Percentiles rank a stretch among this genome's conserved stretches.
phyloP scores from a whole-genome alignment of 35 echinoderm and acorn worm species.

The Apostichopus parvimensis region DNA sequence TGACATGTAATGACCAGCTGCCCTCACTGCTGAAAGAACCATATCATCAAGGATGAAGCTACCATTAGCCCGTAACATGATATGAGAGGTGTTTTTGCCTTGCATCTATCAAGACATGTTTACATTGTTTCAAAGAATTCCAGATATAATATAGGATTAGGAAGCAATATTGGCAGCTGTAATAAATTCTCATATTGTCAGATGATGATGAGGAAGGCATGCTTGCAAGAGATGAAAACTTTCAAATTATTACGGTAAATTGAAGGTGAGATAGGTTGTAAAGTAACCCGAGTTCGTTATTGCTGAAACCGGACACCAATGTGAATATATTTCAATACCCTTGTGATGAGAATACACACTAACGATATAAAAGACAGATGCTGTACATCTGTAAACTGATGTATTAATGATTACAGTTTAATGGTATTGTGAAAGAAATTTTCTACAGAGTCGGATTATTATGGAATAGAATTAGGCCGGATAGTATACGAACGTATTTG shows the following conservation, averaged over 20 bases:
- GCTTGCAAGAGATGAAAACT: background rate
- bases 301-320: background rate
- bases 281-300: background rate
- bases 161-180: background rate
- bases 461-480: too few relatives aligned
- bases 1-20: constrained; percentile 28
- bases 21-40: background rate
- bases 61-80: constrained; percentile 1
- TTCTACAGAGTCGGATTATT: too few relatives aligned
- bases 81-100: background rate
- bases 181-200: background rate
- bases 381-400: too few relatives aligned
- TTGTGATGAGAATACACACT: background rate
- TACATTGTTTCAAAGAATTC: constrained; percentile 12
- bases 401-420: too few relatives aligned
- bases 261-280: background rate
- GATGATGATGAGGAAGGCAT: background rate
- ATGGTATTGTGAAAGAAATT: too few relatives aligned
- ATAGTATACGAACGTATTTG: too few relatives aligned
- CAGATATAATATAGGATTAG: background rate
- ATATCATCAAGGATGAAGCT: background rate
- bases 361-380: too few relatives aligned
- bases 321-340: background rate
- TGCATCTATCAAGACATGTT: constrained; percentile 31
- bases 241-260: background rate